Percentiles rank a stretch among this genome's conserved stretches.
These are phyloP conservation scores for Drosophila eohydei DNA, from an alignment of 2,888 invertebrate species.

Conservation along the genomic window DNA sequence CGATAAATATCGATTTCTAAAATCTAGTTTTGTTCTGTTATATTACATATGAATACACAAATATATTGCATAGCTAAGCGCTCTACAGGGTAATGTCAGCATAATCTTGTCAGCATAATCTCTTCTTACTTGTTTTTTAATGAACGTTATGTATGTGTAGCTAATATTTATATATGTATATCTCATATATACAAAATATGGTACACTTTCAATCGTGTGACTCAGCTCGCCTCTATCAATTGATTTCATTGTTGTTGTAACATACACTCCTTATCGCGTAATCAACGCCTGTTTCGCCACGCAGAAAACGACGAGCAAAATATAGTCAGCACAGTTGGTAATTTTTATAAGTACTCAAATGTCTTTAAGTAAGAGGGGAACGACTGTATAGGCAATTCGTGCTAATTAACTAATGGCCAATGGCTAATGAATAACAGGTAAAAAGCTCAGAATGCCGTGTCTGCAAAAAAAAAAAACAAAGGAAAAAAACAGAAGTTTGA, in stretches of 20 bases:
- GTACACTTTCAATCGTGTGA: slow-evolving; percentile 41
- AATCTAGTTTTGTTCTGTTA: too few species aligned
- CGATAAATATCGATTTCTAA: background rate
- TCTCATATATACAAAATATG: background rate
- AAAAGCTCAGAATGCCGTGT: background rate
- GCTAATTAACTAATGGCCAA: slow-evolving; percentile 7
- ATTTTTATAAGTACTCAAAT: background rate
- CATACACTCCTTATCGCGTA: slow-evolving; percentile 39
- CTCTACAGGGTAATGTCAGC: background rate
- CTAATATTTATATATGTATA: background rate
- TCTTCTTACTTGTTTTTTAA: background rate
- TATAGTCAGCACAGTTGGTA: slow-evolving; percentile 11
- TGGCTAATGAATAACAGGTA: slow-evolving; percentile 5
- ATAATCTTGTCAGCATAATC: background rate
- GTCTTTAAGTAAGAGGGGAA: background rate
- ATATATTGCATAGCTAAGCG: too few species aligned
- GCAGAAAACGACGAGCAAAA: background rate
- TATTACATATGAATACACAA: too few species aligned
- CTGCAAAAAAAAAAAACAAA: background rate
- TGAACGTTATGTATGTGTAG: slow-evolving; percentile 7
- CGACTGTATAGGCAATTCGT: background rate
- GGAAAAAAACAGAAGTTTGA: background rate
- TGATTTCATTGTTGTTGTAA: slow-evolving; percentile 42
- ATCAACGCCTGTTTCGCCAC: slow-evolving; percentile 47
- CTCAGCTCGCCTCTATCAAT: slow-evolving; percentile 47